Percentiles rank a stretch among this genome's conserved stretches.
phyloP scores from a whole-genome alignment of 1,140 invertebrate species.

The Magallana ariakensis region DNA sequence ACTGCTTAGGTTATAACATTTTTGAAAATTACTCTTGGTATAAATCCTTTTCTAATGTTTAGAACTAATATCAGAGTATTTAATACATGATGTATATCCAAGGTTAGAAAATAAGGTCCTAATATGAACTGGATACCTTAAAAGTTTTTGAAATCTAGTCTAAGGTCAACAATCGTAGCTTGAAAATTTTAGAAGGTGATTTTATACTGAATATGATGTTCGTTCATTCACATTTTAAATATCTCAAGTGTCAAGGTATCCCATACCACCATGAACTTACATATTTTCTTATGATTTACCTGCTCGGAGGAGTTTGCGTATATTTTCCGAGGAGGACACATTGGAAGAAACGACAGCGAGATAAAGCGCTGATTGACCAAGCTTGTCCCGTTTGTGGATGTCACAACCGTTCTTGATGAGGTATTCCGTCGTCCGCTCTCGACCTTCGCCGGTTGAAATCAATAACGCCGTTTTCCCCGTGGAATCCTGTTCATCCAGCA shows the following conservation, averaged over 20 bases:
- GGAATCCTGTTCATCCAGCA: slow-evolving; percentile 51
- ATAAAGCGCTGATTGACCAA: slow-evolving; percentile 56
- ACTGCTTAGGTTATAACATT: no score
- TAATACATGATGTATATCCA: no score
- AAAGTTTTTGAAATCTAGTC: no score
- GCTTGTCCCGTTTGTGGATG: slow-evolving; percentile 51
- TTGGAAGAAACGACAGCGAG: slow-evolving; percentile 47
- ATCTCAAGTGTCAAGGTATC: neutral
- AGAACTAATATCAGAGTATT: no score
- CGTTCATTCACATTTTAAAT: neutral
- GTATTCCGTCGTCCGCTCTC: slow-evolving; percentile 53
- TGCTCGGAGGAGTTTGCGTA: slow-evolving; percentile 47
- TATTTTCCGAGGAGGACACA: slow-evolving; percentile 47
- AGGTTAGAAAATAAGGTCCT: no score
- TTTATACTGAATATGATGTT: no score
- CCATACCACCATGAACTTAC: neutral
- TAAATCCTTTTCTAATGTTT: no score
- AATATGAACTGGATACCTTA: no score
- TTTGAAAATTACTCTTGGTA: no score
- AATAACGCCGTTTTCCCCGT: slow-evolving; percentile 55
- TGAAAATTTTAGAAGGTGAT: no score
- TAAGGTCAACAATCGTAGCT: no score
- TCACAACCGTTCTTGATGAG: slow-evolving; percentile 57
- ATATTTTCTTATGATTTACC: slow-evolving; percentile 18
- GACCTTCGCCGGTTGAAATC: slow-evolving; percentile 53